Base-by-base conservation (phyloP, 1,140 invertebrate genomes). In the Rhagoletis pomonella region DNA sequence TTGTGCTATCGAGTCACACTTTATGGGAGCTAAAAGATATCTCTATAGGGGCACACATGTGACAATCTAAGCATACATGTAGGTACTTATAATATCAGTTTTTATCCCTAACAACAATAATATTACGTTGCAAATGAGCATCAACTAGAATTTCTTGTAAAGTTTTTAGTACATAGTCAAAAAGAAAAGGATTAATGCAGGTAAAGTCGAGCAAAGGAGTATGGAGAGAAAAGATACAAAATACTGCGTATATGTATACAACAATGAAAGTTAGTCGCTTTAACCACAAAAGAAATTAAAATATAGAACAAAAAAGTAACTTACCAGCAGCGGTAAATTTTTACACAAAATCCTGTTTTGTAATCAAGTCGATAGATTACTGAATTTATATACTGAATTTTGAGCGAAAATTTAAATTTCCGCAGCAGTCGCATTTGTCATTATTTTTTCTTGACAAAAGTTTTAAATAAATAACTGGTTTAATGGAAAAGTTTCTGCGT, bases 151-250 rank as follows among this genome's bases (percentile, higher is more conserved):
- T 42, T 67, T 67, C 29, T 3, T 3, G 14, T 42, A 67, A 67
- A 67, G 65, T 19, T 39, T 67, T 67, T 67, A 67, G 65, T 12
- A 67, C 65, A 67, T 67, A 67, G 42, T 29, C 10, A 67, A 67
- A 19, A 67, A 42, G 19, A 67, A 67, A 10, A 29, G 39, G 9
- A 67, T 67, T 67, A 67, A 29, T 67, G 65, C 19, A 67, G 9
- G 19, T 42, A 39, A 12, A 67, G 42, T 12, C 58, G 58, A 7
- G 12, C 6, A 12, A 59, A 12, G 12, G 1, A 59, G 58, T 59
- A 6, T 6, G 17, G n/a, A 3, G n/a, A 64, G 17, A 19, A 0
- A 1, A 19, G 62, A 64, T 19, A 64, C 17, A 64, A 64, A 64
- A 2, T 2, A 64, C 17, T 19, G n/a, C 5, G n/a, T n/a, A 64